Conservation (phyloP, 2,888 invertebrate genomes). For the Calameuta idolon region DNA sequence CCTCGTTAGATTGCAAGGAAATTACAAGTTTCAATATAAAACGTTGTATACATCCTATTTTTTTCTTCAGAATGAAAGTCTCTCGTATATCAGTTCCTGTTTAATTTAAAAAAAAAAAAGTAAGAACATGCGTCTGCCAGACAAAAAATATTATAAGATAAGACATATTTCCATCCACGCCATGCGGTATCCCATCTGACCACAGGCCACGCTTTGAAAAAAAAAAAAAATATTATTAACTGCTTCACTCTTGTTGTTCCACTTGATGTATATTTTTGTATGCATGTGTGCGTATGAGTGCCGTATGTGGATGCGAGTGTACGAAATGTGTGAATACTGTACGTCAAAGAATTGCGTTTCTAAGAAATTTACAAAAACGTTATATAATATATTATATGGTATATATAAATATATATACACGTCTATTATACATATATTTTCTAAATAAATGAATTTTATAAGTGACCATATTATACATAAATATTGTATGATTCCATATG, state of each 20-base stretch:
- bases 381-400: constrained; percentile 19
- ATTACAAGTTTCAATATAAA: background rate
- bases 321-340: background rate
- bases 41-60: background rate
- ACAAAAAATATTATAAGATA: background rate
- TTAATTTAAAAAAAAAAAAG: background rate
- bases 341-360: constrained; percentile 9
- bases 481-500: constrained; percentile 28
- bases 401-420: constrained; percentile 28
- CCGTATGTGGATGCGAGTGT: background rate
- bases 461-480: constrained; percentile 45
- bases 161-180: background rate
- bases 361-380: constrained; percentile 16
- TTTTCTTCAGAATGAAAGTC: background rate
- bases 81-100: background rate
- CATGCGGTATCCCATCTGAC: background rate
- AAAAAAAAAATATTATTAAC: background rate
- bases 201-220: background rate
- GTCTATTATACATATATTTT: constrained; percentile 40
- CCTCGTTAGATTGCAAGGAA: background rate
- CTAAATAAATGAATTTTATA: constrained; percentile 45
- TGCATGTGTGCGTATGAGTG: background rate
- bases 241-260: background rate
- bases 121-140: background rate
- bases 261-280: background rate